A percentile compares a stretch with the other conserved stretches of the same genome.
These are phyloP conservation scores for Peromyscus attwateri DNA, from an alignment of 2,797 vertebrate species.

Conservation along the genomic window DNA sequence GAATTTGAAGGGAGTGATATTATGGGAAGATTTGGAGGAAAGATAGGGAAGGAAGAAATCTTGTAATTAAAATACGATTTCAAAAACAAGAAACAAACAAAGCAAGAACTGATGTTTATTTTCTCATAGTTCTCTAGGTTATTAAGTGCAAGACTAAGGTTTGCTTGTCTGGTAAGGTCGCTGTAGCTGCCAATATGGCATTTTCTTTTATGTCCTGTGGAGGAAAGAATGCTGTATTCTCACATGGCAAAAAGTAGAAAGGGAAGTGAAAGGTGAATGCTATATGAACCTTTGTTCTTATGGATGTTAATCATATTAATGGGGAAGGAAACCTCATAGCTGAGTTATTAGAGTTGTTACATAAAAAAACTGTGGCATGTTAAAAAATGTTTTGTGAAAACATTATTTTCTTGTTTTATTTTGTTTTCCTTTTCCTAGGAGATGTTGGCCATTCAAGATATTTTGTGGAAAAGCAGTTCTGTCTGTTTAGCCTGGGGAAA, in stretches of 20 bases:
- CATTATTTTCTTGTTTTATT: background rate
- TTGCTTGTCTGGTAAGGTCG: background rate
- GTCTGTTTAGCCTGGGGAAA: background rate
- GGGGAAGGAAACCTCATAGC: background rate
- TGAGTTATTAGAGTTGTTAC: background rate
- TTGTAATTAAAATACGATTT: background rate
- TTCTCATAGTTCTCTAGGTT: background rate
- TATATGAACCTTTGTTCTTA: background rate
- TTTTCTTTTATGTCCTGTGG: background rate
- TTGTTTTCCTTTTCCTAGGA: background rate
- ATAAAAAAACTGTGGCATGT: background rate
- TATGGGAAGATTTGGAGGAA: background rate
- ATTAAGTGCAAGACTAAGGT: background rate
- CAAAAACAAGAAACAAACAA: background rate
- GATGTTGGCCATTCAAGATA: background rate
- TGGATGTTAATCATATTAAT: background rate
- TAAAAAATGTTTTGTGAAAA: background rate
- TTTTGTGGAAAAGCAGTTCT: background rate
- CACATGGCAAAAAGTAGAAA: background rate
- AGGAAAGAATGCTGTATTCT: background rate
- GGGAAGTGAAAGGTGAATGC: background rate
- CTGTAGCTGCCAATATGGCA: background rate
- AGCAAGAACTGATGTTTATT: background rate
- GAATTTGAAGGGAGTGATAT: background rate
- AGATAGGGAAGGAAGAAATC: background rate